Percentiles rank a stretch among this genome's conserved stretches.
Evolutionary conservation across 1,140 invertebrate genomes (phyloP).

Genomic region (Ganaspis sp.): DNA sequence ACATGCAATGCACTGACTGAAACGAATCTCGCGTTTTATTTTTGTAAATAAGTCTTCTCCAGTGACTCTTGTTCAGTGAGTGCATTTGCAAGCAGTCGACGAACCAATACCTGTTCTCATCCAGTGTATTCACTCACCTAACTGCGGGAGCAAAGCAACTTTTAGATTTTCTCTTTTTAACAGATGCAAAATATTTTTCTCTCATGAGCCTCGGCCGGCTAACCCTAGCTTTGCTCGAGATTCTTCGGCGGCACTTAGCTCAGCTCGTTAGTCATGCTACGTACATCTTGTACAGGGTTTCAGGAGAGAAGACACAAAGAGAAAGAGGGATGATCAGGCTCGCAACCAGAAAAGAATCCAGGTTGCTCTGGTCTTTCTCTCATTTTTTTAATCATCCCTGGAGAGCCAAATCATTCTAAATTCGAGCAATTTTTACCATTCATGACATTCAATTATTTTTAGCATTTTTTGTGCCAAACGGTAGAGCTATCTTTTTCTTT

Average conservation of each 20-base stretch:
- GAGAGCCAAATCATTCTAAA: not conserved
- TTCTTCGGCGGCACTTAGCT: slow-evolving; percentile 67
- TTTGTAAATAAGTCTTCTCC: slow-evolving; percentile 20
- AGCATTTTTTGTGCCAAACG: slow-evolving; percentile 16
- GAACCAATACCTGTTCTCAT: not conserved
- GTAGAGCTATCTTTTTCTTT: not conserved
- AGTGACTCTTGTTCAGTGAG: slow-evolving; percentile 24
- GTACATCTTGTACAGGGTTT: slow-evolving; percentile 55
- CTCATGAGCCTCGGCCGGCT: slow-evolving; percentile 39
- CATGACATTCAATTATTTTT: not conserved
- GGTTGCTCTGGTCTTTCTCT: slow-evolving; percentile 23
- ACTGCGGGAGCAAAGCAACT: not conserved
- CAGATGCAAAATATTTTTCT: slow-evolving; percentile 33
- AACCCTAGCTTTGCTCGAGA: slow-evolving; percentile 57
- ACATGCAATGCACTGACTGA: slow-evolving; percentile 1
- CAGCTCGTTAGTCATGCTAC: slow-evolving; percentile 71
- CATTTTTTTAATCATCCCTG: slow-evolving; percentile 42
- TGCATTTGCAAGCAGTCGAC: not conserved
- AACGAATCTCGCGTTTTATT: slow-evolving; percentile 4
- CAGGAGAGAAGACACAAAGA: slow-evolving; percentile 37
- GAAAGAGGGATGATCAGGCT: slow-evolving; percentile 42
- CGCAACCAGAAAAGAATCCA: slow-evolving; percentile 1
- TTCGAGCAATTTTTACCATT: not conserved
- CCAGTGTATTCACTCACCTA: not conserved
- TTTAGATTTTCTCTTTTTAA: not conserved